Evolutionary conservation across 2,113 vertebrate species (phyloP), one percentile per base, ranked within the genome.

Genomic region (Percopsis transmontana): DNA sequence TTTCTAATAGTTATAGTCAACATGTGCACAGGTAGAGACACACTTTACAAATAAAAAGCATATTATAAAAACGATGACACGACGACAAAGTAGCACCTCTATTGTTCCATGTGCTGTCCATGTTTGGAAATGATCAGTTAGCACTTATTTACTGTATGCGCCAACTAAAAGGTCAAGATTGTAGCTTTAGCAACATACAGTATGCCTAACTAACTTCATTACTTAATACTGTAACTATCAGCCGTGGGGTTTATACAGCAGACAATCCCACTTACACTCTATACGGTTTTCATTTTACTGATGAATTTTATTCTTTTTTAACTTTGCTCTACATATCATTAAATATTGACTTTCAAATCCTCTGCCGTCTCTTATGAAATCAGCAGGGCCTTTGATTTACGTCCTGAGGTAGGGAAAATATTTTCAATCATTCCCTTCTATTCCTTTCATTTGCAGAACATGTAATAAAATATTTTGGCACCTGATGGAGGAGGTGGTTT

Each of bases 391-490:
- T 92, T 91, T 88, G 88, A 91, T 89, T 89, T 77, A 81, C 81
- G 70, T 77, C 77, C 71, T 77, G 80, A 87, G 86, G 74, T 72
- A 76, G 77, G 71, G 64, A 76, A 79, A 81, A 72, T 56, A 52
- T 74, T 44, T 89, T 91, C 88, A 89, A 89, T 92, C 89, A 86
- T 87, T 91, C 85, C 81, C 74, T 76, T 79, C 85, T 68, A 66
- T 79, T 81, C 70, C 87, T 93, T 92, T 93, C 86, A 89, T 91
- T 90, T 89, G 80, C 80, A 80, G 85, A 90, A 87, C 75, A 89
- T 80, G 82, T 64, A 53, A 82, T 83, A 81, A 82, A 87, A 79
- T 83, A 87, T 82, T 85, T 66, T 88, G 85, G 86, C 86, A 88
- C 75, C 71, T 84, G 86, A 85, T 85, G 85, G 66, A 63, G 71